Percentiles rank a stretch among this genome's conserved stretches.
These are phyloP conservation scores for Notodonta ziczac DNA, from an alignment of 2,888 invertebrate species.

Conservation along the genomic window DNA sequence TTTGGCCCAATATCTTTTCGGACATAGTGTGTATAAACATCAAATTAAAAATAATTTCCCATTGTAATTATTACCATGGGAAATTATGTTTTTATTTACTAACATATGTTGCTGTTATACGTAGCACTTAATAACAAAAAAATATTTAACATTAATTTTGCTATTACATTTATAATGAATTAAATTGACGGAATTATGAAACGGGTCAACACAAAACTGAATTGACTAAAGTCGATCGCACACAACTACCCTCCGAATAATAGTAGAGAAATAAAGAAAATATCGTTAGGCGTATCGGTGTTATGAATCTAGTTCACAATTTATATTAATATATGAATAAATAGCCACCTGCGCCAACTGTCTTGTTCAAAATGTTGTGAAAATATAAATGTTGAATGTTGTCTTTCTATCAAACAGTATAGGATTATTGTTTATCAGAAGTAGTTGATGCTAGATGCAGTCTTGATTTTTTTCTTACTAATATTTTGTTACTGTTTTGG, in stretches of 20 bases:
- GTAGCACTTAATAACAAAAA: too few species aligned
- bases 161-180: not conserved
- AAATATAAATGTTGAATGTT: conserved; percentile 78
- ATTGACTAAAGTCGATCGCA: conserved; percentile 30
- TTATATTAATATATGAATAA: conserved; percentile 48
- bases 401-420: conserved; percentile 60
- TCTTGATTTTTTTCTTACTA: conserved; percentile 81
- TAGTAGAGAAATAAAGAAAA: conserved; percentile 63
- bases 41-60: too few species aligned
- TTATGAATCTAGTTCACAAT: conserved; percentile 76
- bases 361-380: conserved; percentile 79
- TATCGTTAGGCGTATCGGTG: conserved; percentile 80
- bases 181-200: not conserved
- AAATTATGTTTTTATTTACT: too few species aligned
- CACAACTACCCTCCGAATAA: conserved; percentile 60
- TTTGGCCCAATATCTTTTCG: not conserved
- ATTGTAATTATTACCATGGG: too few species aligned
- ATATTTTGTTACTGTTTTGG: conserved; percentile 84
- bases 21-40: not conserved
- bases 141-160: too few species aligned
- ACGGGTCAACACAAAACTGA: too few species aligned
- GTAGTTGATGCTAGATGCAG: conserved; percentile 83
- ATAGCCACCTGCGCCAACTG: conserved; percentile 65
- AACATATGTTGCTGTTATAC: too few species aligned
- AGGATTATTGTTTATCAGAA: conserved; percentile 69